Percentiles rank a stretch among this genome's conserved stretches.
Evolutionary conservation across 2,797 vertebrate species (phyloP).

Genomic region (Sebastes nivosus): DNA sequence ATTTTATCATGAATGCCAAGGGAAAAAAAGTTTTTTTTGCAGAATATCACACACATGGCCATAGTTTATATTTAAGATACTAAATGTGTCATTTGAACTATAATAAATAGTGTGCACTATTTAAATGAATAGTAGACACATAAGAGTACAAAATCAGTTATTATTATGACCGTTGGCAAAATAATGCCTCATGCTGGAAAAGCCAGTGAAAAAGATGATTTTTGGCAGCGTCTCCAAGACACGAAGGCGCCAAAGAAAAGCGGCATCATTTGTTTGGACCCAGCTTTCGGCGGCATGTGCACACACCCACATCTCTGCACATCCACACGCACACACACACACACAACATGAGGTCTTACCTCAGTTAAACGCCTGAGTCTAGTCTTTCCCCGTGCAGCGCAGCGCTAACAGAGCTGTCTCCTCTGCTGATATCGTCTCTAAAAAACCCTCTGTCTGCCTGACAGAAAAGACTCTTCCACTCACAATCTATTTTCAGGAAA

Average conservation of each 20-base stretch:
- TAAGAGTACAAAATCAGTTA: not conserved
- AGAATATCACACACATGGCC: not conserved
- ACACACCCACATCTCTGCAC: slow-evolving; percentile 28
- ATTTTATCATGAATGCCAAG: not conserved
- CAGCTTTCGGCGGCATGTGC: slow-evolving; percentile 3
- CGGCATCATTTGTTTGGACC: slow-evolving; percentile 26
- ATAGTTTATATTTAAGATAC: not conserved
- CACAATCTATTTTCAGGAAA: slow-evolving; percentile 81
- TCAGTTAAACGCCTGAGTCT: slow-evolving; percentile 53
- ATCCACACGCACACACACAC: slow-evolving; percentile 9
- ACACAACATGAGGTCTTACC: slow-evolving; percentile 64
- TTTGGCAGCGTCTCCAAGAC: not conserved
- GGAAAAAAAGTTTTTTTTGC: not conserved
- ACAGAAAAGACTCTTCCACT: slow-evolving; percentile 68
- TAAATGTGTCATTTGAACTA: not conserved
- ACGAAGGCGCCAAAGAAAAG: slow-evolving; percentile 8
- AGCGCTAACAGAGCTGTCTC: slow-evolving; percentile 56
- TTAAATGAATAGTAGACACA: not conserved
- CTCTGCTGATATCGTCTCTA: slow-evolving; percentile 50
- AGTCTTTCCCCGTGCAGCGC: slow-evolving; percentile 50
- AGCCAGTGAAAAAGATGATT: not conserved
- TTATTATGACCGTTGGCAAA: not conserved
- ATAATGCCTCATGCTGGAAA: not conserved
- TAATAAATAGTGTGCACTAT: not conserved
- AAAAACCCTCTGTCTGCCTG: slow-evolving; percentile 64